Conservation (phyloP, 2,888 invertebrate genomes). For the Caenorhabditis macrosperma region DNA sequence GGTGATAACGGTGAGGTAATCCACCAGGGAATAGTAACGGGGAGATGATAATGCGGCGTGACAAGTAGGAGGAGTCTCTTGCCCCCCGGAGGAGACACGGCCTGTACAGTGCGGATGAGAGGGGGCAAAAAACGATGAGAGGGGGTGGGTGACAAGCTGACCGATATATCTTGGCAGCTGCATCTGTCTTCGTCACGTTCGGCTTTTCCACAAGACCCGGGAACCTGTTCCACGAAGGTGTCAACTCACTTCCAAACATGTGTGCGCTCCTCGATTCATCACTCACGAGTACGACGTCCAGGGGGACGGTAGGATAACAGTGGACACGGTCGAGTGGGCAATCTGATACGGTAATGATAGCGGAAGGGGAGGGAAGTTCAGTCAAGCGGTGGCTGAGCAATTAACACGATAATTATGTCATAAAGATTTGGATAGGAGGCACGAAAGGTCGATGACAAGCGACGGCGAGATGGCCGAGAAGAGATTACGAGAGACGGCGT, state of each 20-base stretch:
- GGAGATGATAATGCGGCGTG: constrained; percentile 52
- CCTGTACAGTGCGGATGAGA: background rate
- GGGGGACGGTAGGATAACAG: constrained; percentile 21
- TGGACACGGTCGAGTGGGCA: constrained; percentile 5
- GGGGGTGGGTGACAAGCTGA: constrained; percentile 27
- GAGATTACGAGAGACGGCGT: constrained; percentile 31
- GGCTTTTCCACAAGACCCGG: constrained; percentile 10
- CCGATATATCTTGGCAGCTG: constrained; percentile 32
- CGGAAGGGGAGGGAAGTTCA: constrained; percentile 3
- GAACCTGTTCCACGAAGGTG: constrained; percentile 41
- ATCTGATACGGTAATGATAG: constrained; percentile 8
- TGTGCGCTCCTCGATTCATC: constrained; percentile 37
- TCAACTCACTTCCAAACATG: constrained; percentile 33
- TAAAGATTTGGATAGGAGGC: constrained; percentile 37
- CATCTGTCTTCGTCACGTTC: constrained; percentile 44
- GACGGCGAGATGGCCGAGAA: constrained; percentile 28
- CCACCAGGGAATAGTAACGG: constrained; percentile 11
- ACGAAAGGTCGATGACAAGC: constrained; percentile 36
- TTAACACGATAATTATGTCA: constrained; percentile 56
- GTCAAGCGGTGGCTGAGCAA: constrained; percentile 36
- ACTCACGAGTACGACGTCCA: background rate
- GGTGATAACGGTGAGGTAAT: constrained; percentile 39
- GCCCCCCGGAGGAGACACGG: background rate
- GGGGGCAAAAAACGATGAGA: background rate
- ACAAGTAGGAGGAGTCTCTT: constrained; percentile 43